Evolutionary conservation across 30 jellyfish, hydroid and myxozoan species (phyloP), one percentile per base, ranked within the genome.

Genomic region (Catostylus mosaicus): DNA sequence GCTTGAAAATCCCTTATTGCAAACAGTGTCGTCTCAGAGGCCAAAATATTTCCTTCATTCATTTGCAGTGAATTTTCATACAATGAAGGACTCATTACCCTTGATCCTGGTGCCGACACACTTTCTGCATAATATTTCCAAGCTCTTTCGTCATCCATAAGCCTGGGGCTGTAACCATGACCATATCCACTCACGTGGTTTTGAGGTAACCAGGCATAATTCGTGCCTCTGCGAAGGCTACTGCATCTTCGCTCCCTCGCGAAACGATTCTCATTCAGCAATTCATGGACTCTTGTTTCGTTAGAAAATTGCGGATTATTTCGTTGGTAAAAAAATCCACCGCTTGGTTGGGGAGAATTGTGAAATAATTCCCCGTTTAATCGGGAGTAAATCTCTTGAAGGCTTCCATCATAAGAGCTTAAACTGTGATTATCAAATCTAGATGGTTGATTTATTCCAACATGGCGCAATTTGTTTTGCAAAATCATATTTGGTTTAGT

Each of bases 171-270:
- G 30, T 33, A 45, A 32, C 46, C 86, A 27, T 73, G 71, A 9
- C 84, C 54, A 46, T 23, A 52, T 30, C 84, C 84, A 51, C 32
- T 73, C 36, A 36, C 6, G n/a, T 52, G 64, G 0, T 31, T 33
- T 19, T 48, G 64, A 30, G 75, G 64, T 12, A 47, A 4, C 73
- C 86, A 56, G 24, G 62, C 62, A 32, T 51, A 36, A 33, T 75
- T 56, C 0, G 77, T 6, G 18, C 40, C 66, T 67, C 72, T 81
- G 48, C 91, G 91, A 14, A 81, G 63, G 70, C 91, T 81, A 54
- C 77, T 81, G 43, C 91, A 81, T 56, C 91, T 34, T 34, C 91
- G 69, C 35, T 43, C 40, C 48, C 84, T 57, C 0, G 47, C 48
- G 29, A 50, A 34, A 24, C 57, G 56, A 26, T 51, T 51, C 38